Evolutionary conservation across 1,140 invertebrate species (phyloP).

Genomic region (Lycorma delicatula): DNA sequence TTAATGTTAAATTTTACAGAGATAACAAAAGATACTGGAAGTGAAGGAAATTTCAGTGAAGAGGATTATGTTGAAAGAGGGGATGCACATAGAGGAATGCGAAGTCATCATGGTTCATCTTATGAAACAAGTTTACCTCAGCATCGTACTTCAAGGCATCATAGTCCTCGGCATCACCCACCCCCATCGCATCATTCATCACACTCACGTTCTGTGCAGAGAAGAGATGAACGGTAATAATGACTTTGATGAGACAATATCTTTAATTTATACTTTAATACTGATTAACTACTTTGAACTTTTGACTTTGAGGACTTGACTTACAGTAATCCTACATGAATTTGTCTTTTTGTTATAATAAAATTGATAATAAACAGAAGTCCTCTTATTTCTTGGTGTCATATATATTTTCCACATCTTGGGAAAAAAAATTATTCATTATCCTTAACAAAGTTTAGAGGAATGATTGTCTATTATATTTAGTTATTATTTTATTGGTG

Average conservation of each 20-base stretch:
- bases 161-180: constrained; percentile 5
- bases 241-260: neutral
- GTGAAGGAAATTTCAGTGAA: constrained; percentile 46
- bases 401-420: no score
- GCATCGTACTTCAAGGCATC: neutral
- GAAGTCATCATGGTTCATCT: constrained; percentile 35
- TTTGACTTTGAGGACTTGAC: no score
- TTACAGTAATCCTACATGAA: no score
- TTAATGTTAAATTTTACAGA: no score
- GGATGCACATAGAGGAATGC: constrained; percentile 31
- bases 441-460: no score
- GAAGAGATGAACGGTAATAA: constrained; percentile 26
- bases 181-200: constrained; percentile 22
- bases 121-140: constrained; percentile 16
- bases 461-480: no score
- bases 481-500: no score
- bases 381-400: no score
- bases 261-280: neutral
- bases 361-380: no score
- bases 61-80: constrained; percentile 38
- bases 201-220: constrained; percentile 13
- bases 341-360: no score
- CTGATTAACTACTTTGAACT: no score
- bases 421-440: no score
- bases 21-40: constrained; percentile 75